Base-by-base conservation (phyloP, 1,140 invertebrate species). In the Drosophila gunungcola region DNA sequence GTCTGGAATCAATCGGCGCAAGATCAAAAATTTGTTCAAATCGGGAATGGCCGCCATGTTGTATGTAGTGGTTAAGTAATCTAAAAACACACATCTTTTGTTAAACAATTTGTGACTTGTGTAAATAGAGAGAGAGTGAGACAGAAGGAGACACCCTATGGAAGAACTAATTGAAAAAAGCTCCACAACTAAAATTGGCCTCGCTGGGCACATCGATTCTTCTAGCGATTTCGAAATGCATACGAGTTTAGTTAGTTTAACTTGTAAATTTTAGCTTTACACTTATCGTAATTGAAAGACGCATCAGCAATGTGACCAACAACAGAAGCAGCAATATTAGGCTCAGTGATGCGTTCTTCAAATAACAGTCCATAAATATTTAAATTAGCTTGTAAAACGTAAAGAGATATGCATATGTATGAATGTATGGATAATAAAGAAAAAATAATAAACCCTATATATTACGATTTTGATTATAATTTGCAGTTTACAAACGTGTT, bases 231-330 rank as follows among this genome's bases (percentile, higher is more conserved):
- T 85, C 74, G 67, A 78, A 68, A 85, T 82, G 79, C 84, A 82
- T 86, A 88, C 73, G 75, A 78, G 52, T 70, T 72, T 78, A 78
- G 83, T 89, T 89, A 89, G 85, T 84, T 85, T 89, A 89, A 90
- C 84, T 89, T 89, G 84, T 89, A 89, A 89, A 89, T 89, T 90
- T 78, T 89, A 89, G 84, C 85, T 89, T 89, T 89, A 89, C 80
- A 79, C 73, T 55, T 73, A 78, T 51, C 72, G 43, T 86, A 88
- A 89, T 86, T 89, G 69, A 80, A 62, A 54, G 77, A 63, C 83
- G 79, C 63, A 48, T 72, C 65, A 39, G 12, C 32, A 67, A 48
- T 41, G 45, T 32, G 21, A 13, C 6, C 29, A 52, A 25, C 39
- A 48, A 27, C 42, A 42, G 39, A 38, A 43, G 45, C 78, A 68